Base-by-base conservation (phyloP, 2,888 invertebrate genomes). In the Acanthopleura granulata region DNA sequence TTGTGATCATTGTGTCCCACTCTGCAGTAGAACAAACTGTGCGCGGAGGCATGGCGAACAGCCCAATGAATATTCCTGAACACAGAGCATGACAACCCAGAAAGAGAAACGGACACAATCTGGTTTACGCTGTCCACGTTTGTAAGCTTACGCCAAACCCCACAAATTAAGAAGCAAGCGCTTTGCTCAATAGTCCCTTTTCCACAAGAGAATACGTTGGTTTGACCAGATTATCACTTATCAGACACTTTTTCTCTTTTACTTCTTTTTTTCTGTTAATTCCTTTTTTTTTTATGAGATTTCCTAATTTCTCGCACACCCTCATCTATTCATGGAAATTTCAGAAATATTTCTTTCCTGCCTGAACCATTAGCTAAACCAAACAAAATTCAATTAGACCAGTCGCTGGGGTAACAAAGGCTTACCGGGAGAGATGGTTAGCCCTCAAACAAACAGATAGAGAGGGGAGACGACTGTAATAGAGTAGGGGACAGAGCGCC, bases 371-470 rank as follows among this genome's bases (percentile, higher is more conserved):
- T 71, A 71, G 50, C 50, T 49, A 18, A 49, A 49, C 49, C 71
- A 71, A 71, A 71, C 71, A 71, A 49, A 71, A 71, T 49, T 49
- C 71, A 40, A 71, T 71, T 49, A 71, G 49, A 25, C 1, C 30
- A 14, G 66, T 14, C 25, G 29, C 16, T 18, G 25, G 29, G 29
- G 66, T 22, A 66, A 66, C 66, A 66, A 66, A 12, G 66, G 16
- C 16, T 16, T 27, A 16, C 16, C 6, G 29, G 66, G 16, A 66
- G 25, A 27, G 66, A 66, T 66, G 57, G 57, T 57, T 22, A n/a
- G 18, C n/a, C 22, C 22, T 22, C 57, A 57, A 57, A 57, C 57
- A 57, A 22, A 57, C 57, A 57, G 22, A 57, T 57, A 57, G n/a
- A 57, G 57, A 57, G 22, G 22, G 22, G 57, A 57, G 57, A 57